Conservation (phyloP, 2,113 vertebrate species). For the Diphyllodes magnificus region DNA sequence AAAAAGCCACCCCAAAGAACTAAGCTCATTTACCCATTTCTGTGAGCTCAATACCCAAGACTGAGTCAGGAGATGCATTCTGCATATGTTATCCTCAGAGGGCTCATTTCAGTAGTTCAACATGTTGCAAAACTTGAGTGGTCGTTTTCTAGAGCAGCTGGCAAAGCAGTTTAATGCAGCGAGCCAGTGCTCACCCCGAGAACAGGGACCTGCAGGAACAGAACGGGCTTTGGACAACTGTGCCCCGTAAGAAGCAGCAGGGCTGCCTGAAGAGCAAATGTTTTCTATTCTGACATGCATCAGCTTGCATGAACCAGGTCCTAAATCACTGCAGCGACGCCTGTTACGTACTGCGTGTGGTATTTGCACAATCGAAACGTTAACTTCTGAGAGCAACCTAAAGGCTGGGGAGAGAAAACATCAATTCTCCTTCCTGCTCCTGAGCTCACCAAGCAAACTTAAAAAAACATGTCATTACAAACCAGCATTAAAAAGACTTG, state of each 20-base stretch:
- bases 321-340: not conserved
- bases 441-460: not conserved
- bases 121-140: constrained; percentile 13
- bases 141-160: constrained; percentile 9
- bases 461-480: not conserved
- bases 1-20: not conserved
- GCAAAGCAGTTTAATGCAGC: not conserved
- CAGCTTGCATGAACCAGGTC: not conserved
- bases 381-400: not conserved
- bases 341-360: not conserved
- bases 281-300: not conserved
- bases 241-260: not conserved
- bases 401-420: not conserved
- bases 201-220: not conserved
- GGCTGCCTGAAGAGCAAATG: not conserved
- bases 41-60: not conserved
- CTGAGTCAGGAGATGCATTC: not conserved
- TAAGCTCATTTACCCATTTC: not conserved
- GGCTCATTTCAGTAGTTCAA: not conserved
- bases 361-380: not conserved
- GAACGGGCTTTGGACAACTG: not conserved
- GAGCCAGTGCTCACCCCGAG: not conserved
- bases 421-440: not conserved
- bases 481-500: not conserved
- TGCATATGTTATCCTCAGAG: not conserved